A percentile compares a stretch with the other conserved stretches of the same genome.
These are phyloP conservation scores for Atractosteus spatula DNA, from an alignment of 2,113 vertebrate species.

Conservation along the genomic window DNA sequence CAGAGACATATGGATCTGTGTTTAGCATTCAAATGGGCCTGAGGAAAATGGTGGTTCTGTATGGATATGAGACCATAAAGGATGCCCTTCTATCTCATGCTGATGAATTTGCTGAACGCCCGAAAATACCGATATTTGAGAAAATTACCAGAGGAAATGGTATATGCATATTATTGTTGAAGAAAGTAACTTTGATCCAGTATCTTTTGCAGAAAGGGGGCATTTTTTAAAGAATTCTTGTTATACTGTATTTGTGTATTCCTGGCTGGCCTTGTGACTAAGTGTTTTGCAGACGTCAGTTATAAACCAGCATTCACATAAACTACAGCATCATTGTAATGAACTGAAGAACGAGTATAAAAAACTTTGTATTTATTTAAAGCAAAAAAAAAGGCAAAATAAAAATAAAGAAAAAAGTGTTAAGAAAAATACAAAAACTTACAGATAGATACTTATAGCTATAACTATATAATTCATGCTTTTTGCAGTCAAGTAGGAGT, in stretches of 20 bases:
- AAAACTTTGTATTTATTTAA: too few relatives aligned
- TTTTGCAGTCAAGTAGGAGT: too few relatives aligned
- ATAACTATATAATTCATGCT: too few relatives aligned
- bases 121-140: conserved; percentile 46
- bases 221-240: too few relatives aligned
- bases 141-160: conserved; percentile 41
- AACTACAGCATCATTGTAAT: background rate
- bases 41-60: conserved; percentile 48
- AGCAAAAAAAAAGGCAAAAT: too few relatives aligned
- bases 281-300: background rate
- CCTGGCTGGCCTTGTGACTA: too few relatives aligned
- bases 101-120: conserved; percentile 54
- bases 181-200: background rate
- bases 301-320: background rate
- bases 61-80: conserved; percentile 59
- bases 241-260: too few relatives aligned
- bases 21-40: conserved; percentile 38
- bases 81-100: conserved; percentile 55
- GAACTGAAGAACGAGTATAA: too few relatives aligned
- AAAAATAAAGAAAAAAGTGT: too few relatives aligned
- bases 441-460: too few relatives aligned
- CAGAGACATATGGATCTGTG: conserved; percentile 5
- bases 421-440: too few relatives aligned
- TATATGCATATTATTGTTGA: conserved; percentile 11
- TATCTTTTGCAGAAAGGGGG: too few relatives aligned